A percentile compares a stretch with the other conserved stretches of the same genome.
phyloP scores from a whole-genome alignment of 2,113 vertebrate species.

The Silurus glanis region DNA sequence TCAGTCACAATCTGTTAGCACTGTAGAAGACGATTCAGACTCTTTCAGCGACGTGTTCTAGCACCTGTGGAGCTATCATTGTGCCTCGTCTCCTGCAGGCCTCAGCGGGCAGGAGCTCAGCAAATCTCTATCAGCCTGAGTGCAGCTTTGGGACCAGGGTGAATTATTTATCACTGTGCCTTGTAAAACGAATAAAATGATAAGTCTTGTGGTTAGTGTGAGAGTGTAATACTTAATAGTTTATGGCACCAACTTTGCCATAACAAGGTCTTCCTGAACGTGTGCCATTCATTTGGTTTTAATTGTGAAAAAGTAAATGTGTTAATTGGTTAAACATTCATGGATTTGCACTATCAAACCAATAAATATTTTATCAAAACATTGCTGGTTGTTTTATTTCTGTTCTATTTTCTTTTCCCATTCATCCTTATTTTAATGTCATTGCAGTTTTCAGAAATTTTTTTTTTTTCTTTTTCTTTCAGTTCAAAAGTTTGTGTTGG shows the following conservation, averaged over 20 bases:
- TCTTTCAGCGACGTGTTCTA: conserved; percentile 67
- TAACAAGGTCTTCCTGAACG: neutral
- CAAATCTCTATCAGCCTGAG: neutral
- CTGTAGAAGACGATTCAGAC: conserved; percentile 51
- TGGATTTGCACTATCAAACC: conserved; percentile 17
- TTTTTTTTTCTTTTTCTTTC: neutral
- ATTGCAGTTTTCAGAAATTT: neutral
- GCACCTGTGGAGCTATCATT: neutral
- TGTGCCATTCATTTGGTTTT: neutral
- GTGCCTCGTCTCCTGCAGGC: neutral
- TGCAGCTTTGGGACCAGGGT: neutral
- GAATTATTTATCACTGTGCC: conserved; percentile 26
- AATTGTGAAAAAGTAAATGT: neutral
- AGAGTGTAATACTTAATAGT: neutral
- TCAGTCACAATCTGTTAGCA: conserved; percentile 59
- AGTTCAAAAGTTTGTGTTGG: conserved; percentile 15
- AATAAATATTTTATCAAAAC: conserved; percentile 46
- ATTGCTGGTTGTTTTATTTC: neutral
- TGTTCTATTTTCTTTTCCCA: neutral
- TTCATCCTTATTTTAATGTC: neutral
- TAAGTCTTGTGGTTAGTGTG: conserved; percentile 6
- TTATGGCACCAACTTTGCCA: neutral
- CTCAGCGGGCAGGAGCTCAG: neutral
- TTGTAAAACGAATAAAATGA: conserved; percentile 12
- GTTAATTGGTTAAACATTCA: neutral